Conservation (phyloP, 1,140 invertebrate genomes). For the Catajapyx aquilonaris region DNA sequence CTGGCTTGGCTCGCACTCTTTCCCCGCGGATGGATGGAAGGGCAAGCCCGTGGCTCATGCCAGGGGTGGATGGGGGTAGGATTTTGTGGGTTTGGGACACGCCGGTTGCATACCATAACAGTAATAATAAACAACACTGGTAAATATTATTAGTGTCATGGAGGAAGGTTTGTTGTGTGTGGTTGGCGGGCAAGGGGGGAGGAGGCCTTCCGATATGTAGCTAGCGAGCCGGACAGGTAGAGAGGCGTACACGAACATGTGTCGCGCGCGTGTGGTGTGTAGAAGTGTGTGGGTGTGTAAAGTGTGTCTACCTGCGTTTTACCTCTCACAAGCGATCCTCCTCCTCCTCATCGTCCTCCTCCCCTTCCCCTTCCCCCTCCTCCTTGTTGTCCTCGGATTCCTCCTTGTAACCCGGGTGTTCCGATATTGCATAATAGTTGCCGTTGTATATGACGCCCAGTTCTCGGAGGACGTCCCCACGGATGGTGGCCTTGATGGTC, state of each 20-base stretch:
- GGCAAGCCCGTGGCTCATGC: no score
- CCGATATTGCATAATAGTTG: slow-evolving; percentile 83
- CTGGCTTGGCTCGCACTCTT: no score
- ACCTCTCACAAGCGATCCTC: not conserved
- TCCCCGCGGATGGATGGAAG: no score
- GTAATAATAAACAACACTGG: no score
- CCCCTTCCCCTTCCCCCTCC: slow-evolving; percentile 56
- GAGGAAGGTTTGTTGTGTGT: not conserved
- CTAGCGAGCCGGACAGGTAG: not conserved
- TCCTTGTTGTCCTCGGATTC: slow-evolving; percentile 52
- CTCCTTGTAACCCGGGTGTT: slow-evolving; percentile 77
- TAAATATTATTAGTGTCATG: no score
- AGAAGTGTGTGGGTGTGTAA: no score
- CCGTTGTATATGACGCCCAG: slow-evolving; percentile 86
- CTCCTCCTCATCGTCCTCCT: slow-evolving; percentile 23
- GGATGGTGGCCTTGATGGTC: slow-evolving; percentile 81
- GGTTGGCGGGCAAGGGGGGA: not conserved
- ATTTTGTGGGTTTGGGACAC: no score
- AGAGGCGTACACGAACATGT: not conserved
- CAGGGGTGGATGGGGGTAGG: no score
- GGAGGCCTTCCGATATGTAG: slow-evolving; percentile 1
- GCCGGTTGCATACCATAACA: no score
- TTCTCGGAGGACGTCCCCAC: slow-evolving; percentile 69
- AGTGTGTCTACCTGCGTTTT: not conserved
- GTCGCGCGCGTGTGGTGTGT: not conserved